Base-by-base conservation (phyloP, 2,113 vertebrate genomes). In the Drymodes brunneopygia region DNA sequence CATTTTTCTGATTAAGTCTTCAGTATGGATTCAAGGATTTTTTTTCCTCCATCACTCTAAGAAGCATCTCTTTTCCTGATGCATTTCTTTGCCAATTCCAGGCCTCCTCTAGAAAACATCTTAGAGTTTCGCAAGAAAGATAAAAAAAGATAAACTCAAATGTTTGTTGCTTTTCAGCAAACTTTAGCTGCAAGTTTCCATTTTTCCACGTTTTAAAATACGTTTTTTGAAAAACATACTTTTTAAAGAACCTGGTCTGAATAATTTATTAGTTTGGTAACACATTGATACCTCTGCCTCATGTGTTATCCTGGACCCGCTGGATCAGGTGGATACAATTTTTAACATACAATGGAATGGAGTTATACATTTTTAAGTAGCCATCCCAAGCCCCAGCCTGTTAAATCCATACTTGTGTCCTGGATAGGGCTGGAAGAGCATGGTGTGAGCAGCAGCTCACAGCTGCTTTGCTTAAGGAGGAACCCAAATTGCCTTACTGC, bases 361-460 rank as follows among this genome's bases (percentile, higher is more conserved):
- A 36, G 8, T 45, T 56, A 4, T 1, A 1, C 27, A 11, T 73
- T 92, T 77, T 35, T 42, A 81, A 35, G 29, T 6, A 67, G 4
- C 21, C 12, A 3, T 21, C 31, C 45, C 60, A 29, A 13, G 42
- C 31, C 18, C 33, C 44, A 83, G 44, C 5, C 33, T 24, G 28
- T 53, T n/a, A 50, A 53, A 15, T 35, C 40, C 35, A 19, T 29
- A 5, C 0, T 0, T 9, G 10, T 28, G 33, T 45, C 23, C 11
- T 47, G 33, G 5, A 12, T 1, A 60, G 33, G 33, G 51, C 38
- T 79, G n/a, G 50, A 70, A 70, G 21, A 47, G 7, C 27, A 27
- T 0, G 0, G 2, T 36, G 33, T 29, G 48, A 88, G 10, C 53
- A 64, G 21, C 51, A 62, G 0, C 15, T n/a, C 47, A 13, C 56